These are phyloP conservation scores for Tetranychus piercei DNA, from an alignment of 2,888 invertebrate species.

Conservation along the genomic window DNA sequence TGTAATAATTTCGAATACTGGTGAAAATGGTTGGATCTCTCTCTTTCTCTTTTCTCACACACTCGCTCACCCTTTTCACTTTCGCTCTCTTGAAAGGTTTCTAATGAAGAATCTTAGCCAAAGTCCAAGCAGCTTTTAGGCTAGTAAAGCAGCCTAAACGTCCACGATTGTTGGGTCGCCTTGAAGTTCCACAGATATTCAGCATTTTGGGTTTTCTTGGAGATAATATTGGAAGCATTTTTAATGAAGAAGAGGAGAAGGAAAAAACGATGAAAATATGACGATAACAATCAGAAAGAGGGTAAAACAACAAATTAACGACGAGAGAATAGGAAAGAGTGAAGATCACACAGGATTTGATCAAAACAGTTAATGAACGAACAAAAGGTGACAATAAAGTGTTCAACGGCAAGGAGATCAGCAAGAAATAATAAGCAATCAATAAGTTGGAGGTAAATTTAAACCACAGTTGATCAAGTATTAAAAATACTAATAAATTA, in stretches of 20 bases:
- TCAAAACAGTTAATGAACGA: too few species aligned
- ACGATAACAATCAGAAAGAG: constrained; percentile 5
- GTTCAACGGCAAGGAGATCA: too few species aligned
- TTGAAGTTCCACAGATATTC: background rate
- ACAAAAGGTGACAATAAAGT: too few species aligned
- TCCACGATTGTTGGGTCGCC: background rate
- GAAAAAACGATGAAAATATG: background rate
- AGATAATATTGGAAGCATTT: background rate
- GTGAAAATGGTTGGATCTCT: background rate
- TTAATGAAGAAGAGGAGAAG: background rate
- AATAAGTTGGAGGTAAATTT: too few species aligned
- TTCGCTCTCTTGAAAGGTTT: constrained; percentile 5
- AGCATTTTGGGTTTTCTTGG: background rate
- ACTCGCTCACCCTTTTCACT: background rate
- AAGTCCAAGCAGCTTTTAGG: constrained; percentile 25
- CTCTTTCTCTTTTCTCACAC: background rate
- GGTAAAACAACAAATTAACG: background rate
- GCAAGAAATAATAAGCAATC: too few species aligned
- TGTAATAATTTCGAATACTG: too few species aligned
- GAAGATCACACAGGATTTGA: too few species aligned
- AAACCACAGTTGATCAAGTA: too few species aligned
- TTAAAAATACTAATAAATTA: too few species aligned
- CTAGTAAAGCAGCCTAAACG: constrained; percentile 14
- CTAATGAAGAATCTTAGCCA: constrained; percentile 25
- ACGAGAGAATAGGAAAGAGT: too few species aligned